A percentile compares a stretch with the other conserved stretches of the same genome.
Conservation (phyloP, 2,113 vertebrate genomes). For the Platichthys flesus region DNA sequence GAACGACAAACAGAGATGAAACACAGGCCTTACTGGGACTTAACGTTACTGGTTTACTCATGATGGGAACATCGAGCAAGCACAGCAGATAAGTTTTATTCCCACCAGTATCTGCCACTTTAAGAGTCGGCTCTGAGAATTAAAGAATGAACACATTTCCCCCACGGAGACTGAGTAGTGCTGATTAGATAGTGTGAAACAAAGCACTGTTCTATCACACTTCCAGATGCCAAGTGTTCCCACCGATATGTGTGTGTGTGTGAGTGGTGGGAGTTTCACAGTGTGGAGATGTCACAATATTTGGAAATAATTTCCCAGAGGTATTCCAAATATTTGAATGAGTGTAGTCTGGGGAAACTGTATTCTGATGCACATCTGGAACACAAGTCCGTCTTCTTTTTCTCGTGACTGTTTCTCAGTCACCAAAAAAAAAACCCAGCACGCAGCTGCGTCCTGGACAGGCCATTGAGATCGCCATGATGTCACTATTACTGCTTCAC, state of each 20-base stretch:
- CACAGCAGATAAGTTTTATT: background rate
- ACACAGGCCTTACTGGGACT: background rate
- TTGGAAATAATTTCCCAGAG: constrained; percentile 26
- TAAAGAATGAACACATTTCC: constrained; percentile 10
- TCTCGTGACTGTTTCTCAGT: background rate
- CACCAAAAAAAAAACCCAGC: background rate
- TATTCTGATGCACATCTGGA: background rate
- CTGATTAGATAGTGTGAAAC: constrained; percentile 17
- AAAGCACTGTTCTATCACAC: constrained; percentile 27
- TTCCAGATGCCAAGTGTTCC: constrained; percentile 3
- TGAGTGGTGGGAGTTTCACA: constrained; percentile 11
- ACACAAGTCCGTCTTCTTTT: background rate
- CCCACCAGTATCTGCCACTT: too few species aligned
- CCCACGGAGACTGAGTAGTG: background rate
- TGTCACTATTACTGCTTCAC: too few species aligned
- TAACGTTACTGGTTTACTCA: background rate
- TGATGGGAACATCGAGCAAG: background rate
- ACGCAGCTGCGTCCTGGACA: too few species aligned
- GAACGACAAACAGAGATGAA: constrained; percentile 17
- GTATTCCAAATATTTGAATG: constrained; percentile 53
- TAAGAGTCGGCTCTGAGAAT: too few species aligned
- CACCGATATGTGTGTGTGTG: background rate
- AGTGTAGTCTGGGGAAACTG: background rate
- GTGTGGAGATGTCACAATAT: constrained; percentile 34
- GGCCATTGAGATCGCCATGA: too few species aligned